These are phyloP conservation scores for Hipposideros armiger DNA, from an alignment of 2,113 vertebrate genomes.

Conservation along the genomic window DNA sequence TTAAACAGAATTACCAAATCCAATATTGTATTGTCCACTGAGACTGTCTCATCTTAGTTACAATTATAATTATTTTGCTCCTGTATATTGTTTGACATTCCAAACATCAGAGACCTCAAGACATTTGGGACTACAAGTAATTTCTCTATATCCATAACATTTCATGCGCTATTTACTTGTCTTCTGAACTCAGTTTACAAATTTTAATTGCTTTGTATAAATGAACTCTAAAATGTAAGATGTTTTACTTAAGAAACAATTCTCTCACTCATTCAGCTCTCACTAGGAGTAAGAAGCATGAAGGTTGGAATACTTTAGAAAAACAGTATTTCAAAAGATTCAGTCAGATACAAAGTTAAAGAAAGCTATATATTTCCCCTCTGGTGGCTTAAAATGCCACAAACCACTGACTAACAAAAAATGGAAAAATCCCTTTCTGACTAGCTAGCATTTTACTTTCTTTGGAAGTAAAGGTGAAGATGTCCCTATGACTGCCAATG, in stretches of 20 bases:
- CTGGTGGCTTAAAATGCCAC: constrained; percentile 30
- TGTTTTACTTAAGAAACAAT: background rate
- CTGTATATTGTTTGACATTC: constrained; percentile 23
- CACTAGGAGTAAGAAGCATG: constrained; percentile 4
- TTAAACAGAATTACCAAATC: constrained; percentile 41
- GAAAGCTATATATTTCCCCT: background rate
- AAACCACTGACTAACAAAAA: constrained; percentile 30
- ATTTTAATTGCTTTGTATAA: constrained; percentile 22
- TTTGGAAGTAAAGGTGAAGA: constrained; percentile 39
- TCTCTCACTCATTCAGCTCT: background rate
- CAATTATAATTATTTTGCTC: constrained; percentile 50
- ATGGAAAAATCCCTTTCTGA: background rate
- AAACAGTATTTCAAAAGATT: constrained; percentile 59
- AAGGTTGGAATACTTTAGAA: constrained; percentile 57
- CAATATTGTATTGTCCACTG: background rate
- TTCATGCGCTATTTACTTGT: constrained; percentile 29
- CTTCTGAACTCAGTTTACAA: constrained; percentile 2
- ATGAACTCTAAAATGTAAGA: constrained; percentile 36
- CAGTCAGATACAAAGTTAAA: background rate
- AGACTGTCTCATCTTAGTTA: background rate
- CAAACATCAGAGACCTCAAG: constrained; percentile 37
- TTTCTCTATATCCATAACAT: background rate
- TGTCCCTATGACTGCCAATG: constrained; percentile 7
- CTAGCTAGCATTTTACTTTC: constrained; percentile 54
- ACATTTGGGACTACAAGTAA: background rate